These are phyloP conservation scores for Heteropelma amictum DNA, from an alignment of 2,888 invertebrate genomes.

Conservation along the genomic window DNA sequence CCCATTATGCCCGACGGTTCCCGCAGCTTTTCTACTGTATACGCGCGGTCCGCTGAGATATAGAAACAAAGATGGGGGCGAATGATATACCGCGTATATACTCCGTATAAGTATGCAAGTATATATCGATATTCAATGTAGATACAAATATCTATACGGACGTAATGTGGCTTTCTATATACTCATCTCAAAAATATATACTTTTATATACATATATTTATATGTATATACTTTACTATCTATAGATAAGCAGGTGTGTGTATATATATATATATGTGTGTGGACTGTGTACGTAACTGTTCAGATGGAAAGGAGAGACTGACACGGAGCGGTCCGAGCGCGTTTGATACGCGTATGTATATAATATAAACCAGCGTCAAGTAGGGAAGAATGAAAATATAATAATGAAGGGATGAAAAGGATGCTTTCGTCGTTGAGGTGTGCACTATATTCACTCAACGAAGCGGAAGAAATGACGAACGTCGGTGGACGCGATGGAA, in stretches of 20 bases:
- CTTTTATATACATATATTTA: background rate
- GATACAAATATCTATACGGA: too few relatives aligned
- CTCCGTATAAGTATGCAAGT: too few relatives aligned
- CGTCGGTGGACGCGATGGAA: too few relatives aligned
- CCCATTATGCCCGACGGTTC: conserved; percentile 64
- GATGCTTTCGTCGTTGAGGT: conserved; percentile 36
- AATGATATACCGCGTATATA: too few relatives aligned
- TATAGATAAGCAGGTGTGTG: background rate
- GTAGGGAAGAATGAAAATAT: conserved; percentile 55
- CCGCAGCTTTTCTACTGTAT: conserved; percentile 54
- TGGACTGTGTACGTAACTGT: conserved; percentile 10
- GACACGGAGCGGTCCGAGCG: conserved; percentile 45
- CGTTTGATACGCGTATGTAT: conserved; percentile 54
- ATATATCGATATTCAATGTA: too few relatives aligned
- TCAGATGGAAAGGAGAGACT: conserved; percentile 49
- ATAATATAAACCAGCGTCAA: conserved; percentile 54
- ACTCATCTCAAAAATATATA: too few relatives aligned
- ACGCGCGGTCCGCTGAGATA: conserved; percentile 55
- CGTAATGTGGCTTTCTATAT: too few relatives aligned
- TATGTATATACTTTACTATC: background rate
- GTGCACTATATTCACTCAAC: background rate
- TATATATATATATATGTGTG: background rate
- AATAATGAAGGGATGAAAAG: conserved; percentile 57
- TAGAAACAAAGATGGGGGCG: conserved; percentile 31
- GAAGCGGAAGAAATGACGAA: background rate